Base-by-base conservation (phyloP, 2,113 vertebrate genomes). In the Prunella himalayana region DNA sequence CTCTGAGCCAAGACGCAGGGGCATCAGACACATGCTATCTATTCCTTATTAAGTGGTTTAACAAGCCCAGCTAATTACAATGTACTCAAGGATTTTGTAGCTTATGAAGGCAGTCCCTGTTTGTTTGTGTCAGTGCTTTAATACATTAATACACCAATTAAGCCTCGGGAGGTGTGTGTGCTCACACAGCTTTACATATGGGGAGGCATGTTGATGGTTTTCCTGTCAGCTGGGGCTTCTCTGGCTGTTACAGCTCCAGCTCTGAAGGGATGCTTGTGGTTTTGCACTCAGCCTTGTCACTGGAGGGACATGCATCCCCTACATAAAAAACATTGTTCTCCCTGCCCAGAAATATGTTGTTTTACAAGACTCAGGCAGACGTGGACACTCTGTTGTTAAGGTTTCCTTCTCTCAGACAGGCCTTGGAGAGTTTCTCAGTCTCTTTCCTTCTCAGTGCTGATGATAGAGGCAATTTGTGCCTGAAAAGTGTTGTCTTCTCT, bases 121-220 rank as follows among this genome's bases (percentile, higher is more conserved):
- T 94, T 94, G 87, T 97, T 93, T 94, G 72, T 96, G 75, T 93
- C 96, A 66, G 33, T 92, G 70, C 71, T 90, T 96, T 94, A 83
- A 82, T 79, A 79, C 94, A 57, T 94, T 90, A 92, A 91, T 73
- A 86, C 71, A 86, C 33, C 94, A 94, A 79, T 95, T 64, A 82
- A 94, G 88, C 53, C 77, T 64, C 2, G 2, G 50, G 19, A 15
- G 20, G 39, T 56, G 54, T 60, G 41, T 0, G 25, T 88, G 90
- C n/a, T 80, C 66, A 82, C 30, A 66, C 63, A 59, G 72, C 81
- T 81, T 54, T 56, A 96, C 54, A 8, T 42, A 70, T 7, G 13
- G 70, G 28, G 57, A 81, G 33, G 65, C 65, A 50, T 4, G 30
- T n/a, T 49, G 75, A 21, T 63, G 47, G 33, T 90, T 95, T 90